A percentile compares a stretch with the other conserved stretches of the same genome.
phyloP scores from a whole-genome alignment of 2,797 vertebrate species.

The Rhabdomys pumilio region DNA sequence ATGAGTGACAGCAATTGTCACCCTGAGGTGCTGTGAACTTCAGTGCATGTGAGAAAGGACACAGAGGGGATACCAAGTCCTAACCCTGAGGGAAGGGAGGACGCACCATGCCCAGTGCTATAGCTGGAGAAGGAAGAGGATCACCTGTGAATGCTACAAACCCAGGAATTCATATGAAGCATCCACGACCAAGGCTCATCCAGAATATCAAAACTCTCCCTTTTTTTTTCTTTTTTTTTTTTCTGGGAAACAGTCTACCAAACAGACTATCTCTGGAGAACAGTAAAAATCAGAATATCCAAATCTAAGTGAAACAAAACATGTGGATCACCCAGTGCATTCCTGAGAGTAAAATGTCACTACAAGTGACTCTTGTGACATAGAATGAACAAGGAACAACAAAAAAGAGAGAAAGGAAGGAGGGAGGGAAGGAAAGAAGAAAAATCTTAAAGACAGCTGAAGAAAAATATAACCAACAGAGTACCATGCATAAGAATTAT shows the following conservation, averaged over 20 bases:
- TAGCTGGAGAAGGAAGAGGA: background rate
- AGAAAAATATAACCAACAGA: background rate
- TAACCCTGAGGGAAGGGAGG: background rate
- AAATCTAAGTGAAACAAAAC: background rate
- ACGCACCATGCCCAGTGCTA: background rate
- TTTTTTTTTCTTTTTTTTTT: background rate
- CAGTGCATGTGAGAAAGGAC: background rate
- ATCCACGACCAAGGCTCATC: background rate
- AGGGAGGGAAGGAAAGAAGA: background rate
- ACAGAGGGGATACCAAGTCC: background rate
- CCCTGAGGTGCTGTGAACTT: background rate
- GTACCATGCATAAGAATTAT: background rate
- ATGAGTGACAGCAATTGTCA: background rate
- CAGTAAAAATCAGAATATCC: background rate
- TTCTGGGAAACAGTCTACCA: background rate
- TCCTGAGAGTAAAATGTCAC: background rate
- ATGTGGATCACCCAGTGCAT: background rate
- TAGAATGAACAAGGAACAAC: background rate
- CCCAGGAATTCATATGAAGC: background rate
- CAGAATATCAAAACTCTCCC: background rate
- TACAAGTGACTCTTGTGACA: background rate
- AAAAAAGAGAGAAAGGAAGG: too few relatives aligned
- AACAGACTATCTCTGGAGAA: conserved; percentile 4
- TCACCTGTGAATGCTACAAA: background rate
- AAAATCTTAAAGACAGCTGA: background rate